Percentiles rank a stretch among this genome's conserved stretches.
phyloP scores from a whole-genome alignment of 2,888 invertebrate genomes.

The Acleris holmiana region DNA sequence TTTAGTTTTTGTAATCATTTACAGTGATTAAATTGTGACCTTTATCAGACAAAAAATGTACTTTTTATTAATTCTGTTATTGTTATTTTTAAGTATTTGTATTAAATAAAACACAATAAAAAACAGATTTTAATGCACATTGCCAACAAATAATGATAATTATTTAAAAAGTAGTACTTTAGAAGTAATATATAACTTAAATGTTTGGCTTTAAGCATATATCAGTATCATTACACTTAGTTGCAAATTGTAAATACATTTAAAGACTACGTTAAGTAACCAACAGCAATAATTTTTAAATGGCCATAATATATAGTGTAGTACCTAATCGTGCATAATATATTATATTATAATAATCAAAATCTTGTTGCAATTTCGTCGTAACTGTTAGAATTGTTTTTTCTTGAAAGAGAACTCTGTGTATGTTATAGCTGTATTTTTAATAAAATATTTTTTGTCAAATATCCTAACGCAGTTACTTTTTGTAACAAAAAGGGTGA shows the following conservation, averaged over 20 bases:
- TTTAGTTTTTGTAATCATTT: no score
- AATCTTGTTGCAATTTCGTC: constrained; percentile 47
- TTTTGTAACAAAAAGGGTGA: neutral
- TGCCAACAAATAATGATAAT: constrained; percentile 31
- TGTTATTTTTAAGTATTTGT: neutral
- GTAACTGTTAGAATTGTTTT: constrained; percentile 46
- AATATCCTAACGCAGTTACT: neutral
- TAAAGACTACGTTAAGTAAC: constrained; percentile 41
- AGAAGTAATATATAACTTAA: constrained; percentile 7
- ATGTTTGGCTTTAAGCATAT: constrained; percentile 17
- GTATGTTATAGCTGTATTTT: neutral
- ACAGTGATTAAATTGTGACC: no score
- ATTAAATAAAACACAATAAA: no score
- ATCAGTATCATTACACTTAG: constrained; percentile 20
- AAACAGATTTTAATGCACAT: constrained; percentile 28
- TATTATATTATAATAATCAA: constrained; percentile 34
- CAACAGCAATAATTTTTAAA: constrained; percentile 56
- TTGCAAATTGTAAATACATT: constrained; percentile 48
- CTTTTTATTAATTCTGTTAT: no score
- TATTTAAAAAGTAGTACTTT: constrained; percentile 1
- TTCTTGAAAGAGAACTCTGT: neutral
- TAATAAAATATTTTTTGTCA: neutral
- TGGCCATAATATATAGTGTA: constrained; percentile 44
- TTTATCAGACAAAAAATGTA: neutral
- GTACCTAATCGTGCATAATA: constrained; percentile 44